A percentile compares a stretch with the other conserved stretches of the same genome.
These are phyloP conservation scores for Sycophila sp. DNA, from an alignment of 1,140 invertebrate species.

Conservation along the genomic window DNA sequence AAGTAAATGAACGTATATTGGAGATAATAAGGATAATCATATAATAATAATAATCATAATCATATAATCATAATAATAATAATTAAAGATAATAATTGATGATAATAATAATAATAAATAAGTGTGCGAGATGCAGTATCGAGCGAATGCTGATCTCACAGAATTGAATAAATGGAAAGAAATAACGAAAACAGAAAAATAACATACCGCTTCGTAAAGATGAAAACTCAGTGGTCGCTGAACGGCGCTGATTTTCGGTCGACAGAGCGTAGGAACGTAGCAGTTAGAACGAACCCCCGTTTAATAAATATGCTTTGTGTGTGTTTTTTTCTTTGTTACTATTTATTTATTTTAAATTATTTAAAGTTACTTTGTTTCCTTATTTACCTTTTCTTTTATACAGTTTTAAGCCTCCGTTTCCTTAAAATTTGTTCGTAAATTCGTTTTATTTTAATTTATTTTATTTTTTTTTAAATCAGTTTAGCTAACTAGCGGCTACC, in stretches of 20 bases:
- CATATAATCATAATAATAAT: constrained; percentile 18
- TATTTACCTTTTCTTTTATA: too few species aligned
- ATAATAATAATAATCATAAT: constrained; percentile 38
- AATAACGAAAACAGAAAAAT: constrained; percentile 64
- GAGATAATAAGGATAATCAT: constrained; percentile 51
- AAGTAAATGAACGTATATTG: too few species aligned
- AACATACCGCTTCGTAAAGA: constrained; percentile 65
- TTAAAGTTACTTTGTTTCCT: neutral
- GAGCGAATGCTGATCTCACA: constrained; percentile 40
- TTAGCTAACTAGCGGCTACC: constrained; percentile 29
- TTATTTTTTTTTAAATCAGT: neutral
- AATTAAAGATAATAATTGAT: constrained; percentile 18
- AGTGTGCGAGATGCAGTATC: too few species aligned
- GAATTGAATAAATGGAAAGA: constrained; percentile 49
- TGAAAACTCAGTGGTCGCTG: constrained; percentile 60
- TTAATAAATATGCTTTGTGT: too few species aligned
- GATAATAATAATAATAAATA: constrained; percentile 47
- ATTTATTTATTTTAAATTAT: neutral
- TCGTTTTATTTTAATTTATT: constrained; percentile 27
- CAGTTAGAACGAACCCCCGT: neutral
- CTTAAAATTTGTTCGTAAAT: neutral
- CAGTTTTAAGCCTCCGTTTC: neutral
- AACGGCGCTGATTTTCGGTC: constrained; percentile 26
- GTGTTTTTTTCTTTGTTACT: too few species aligned
- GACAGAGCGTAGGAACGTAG: constrained; percentile 21